Percentiles rank a stretch among this genome's conserved stretches.
Evolutionary conservation across 2,888 invertebrate species (phyloP).

Genomic region (Mycalesis mineus): DNA sequence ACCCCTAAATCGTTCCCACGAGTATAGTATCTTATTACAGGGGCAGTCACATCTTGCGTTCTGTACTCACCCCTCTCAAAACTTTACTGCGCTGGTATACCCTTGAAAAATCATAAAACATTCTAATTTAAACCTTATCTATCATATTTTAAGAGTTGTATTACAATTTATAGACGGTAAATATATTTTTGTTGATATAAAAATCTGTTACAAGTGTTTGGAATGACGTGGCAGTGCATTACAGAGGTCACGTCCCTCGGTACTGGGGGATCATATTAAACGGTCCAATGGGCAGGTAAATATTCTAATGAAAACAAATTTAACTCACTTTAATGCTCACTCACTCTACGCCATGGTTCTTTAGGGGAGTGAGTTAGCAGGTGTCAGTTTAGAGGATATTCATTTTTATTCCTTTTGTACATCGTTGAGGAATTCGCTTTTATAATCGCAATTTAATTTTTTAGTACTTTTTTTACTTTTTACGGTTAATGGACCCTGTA

Average conservation of each 20-base stretch:
- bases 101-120: conserved; percentile 4
- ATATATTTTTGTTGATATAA: conserved; percentile 42
- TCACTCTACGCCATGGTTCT: conserved; percentile 71
- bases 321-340: conserved; percentile 67
- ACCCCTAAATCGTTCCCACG: conserved; percentile 52
- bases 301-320: conserved; percentile 73
- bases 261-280: conserved; percentile 55
- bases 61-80: conserved; percentile 51
- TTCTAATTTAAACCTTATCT: conserved; percentile 34
- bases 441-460: no score
- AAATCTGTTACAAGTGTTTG: conserved; percentile 68
- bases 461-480: no score
- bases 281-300: conserved; percentile 74
- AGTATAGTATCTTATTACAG: conserved; percentile 67
- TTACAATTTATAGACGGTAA: conserved; percentile 6
- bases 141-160: conserved; percentile 18
- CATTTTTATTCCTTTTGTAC: not conserved
- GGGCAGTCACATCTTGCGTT: conserved; percentile 44
- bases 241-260: conserved; percentile 54
- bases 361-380: conserved; percentile 35
- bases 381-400: conserved; percentile 16
- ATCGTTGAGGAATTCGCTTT: no score
- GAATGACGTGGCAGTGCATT: conserved; percentile 64
- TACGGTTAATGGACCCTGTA: no score
- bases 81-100: conserved; percentile 27